phyloP scores from a whole-genome alignment of 2,888 invertebrate genomes.

The Ceraclea dissimilis region DNA sequence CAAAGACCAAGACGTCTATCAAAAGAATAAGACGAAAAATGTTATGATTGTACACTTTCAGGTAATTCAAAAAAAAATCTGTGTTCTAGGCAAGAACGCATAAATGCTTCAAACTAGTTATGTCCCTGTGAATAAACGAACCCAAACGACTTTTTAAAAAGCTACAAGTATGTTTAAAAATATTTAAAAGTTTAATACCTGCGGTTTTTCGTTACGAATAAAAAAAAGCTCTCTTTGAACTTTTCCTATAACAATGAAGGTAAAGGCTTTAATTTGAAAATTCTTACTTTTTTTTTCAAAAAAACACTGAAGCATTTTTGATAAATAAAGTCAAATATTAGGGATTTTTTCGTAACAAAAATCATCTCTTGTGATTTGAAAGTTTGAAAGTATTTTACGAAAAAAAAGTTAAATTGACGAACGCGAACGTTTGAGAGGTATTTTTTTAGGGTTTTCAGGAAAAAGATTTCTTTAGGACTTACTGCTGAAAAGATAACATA shows the following conservation, averaged over 20 bases:
- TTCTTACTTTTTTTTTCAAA: not conserved
- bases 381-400: too few relatives aligned
- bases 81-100: not conserved
- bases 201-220: not conserved
- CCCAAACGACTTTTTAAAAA: not conserved
- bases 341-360: too few relatives aligned
- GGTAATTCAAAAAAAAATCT: not conserved
- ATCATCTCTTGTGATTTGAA: too few relatives aligned
- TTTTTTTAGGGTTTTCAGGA: too few relatives aligned
- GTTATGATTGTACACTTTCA: too few relatives aligned
- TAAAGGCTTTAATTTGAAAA: conserved; percentile 1
- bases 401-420: too few relatives aligned
- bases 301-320: not conserved
- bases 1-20: too few relatives aligned
- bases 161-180: not conserved
- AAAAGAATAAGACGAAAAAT: too few relatives aligned
- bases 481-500: too few relatives aligned
- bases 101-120: not conserved
- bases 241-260: not conserved
- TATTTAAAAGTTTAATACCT: not conserved
- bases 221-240: not conserved
- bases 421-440: too few relatives aligned
- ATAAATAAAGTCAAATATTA: not conserved
- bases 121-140: not conserved
- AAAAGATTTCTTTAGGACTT: too few relatives aligned